phyloP scores from a whole-genome alignment of 2,113 vertebrate species.

The Peromyscus polionotus region DNA sequence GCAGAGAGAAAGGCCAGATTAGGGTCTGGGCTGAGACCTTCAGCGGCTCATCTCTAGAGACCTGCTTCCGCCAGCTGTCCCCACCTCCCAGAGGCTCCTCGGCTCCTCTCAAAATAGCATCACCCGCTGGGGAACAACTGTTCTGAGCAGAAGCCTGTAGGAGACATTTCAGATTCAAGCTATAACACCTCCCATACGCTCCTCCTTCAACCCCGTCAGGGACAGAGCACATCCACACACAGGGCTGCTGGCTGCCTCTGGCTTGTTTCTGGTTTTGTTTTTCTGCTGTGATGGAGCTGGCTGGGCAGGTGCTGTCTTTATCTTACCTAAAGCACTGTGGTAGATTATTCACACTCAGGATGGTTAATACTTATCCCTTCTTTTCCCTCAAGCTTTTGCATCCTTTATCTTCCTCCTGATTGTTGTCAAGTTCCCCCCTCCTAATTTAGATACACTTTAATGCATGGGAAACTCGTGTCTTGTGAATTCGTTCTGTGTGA shows the following conservation, averaged over 20 bases:
- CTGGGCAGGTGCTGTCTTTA: not conserved
- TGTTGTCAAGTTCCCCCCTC: constrained; percentile 2
- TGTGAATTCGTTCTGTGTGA: constrained; percentile 15
- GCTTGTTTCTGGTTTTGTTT: not conserved
- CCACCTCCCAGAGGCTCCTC: not conserved
- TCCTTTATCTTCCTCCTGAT: not conserved
- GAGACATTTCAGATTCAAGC: not conserved
- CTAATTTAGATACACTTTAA: constrained; percentile 28
- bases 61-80: not conserved
- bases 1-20: not conserved
- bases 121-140: not conserved
- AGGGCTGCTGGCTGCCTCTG: not conserved
- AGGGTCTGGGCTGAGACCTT: not conserved
- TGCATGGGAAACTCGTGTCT: not conserved
- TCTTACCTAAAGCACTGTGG: not conserved
- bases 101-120: not conserved
- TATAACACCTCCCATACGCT: not conserved
- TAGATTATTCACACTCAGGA: not conserved
- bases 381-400: not conserved
- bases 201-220: not conserved
- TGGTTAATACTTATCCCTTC: no score
- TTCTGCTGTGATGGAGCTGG: not conserved
- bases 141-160: not conserved
- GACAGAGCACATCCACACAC: not conserved
- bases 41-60: not conserved